Percentiles rank a stretch among this genome's conserved stretches.
Conservation (phyloP, 2,888 invertebrate genomes). For the Apamea anceps region DNA sequence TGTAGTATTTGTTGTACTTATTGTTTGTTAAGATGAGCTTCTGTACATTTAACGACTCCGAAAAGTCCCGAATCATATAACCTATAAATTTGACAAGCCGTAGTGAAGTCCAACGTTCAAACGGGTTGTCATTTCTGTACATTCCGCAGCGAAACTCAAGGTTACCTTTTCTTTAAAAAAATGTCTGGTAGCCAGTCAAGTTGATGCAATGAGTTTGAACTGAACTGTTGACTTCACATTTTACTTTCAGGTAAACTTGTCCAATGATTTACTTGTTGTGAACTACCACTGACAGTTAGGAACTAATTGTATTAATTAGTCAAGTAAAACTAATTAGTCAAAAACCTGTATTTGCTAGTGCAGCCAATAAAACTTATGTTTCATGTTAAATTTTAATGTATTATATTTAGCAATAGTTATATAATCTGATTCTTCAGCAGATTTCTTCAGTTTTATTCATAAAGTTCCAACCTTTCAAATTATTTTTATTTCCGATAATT, state of each 20-base stretch:
- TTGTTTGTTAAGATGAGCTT: slow-evolving; percentile 68
- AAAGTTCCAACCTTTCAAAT: slow-evolving; percentile 1
- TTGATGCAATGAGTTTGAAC: slow-evolving; percentile 52
- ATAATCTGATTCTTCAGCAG: slow-evolving; percentile 18
- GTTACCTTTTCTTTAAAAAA: slow-evolving; percentile 71
- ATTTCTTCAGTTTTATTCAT: slow-evolving; percentile 7
- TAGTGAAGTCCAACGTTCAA: slow-evolving; percentile 86
- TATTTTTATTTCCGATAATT: slow-evolving; percentile 13
- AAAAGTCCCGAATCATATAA: slow-evolving; percentile 77
- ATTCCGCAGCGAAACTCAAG: slow-evolving; percentile 79
- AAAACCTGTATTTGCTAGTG: slow-evolving; percentile 28
- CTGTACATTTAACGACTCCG: slow-evolving; percentile 67
- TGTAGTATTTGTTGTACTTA: slow-evolving; percentile 69
- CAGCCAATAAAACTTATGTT: slow-evolving; percentile 18
- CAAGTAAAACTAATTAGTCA: slow-evolving; percentile 28
- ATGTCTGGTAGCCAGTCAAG: slow-evolving; percentile 36
- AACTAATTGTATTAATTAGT: slow-evolving; percentile 29
- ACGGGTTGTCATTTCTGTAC: slow-evolving; percentile 78
- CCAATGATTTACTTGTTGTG: slow-evolving; percentile 28
- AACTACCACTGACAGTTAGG: slow-evolving; percentile 24
- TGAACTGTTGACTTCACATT: slow-evolving; percentile 14
- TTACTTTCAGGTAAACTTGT: slow-evolving; percentile 37
- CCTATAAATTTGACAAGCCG: slow-evolving; percentile 87
- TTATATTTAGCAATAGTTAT: not conserved
- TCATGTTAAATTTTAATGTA: not conserved